A percentile compares a stretch with the other conserved stretches of the same genome.
Conservation (phyloP, 2,113 vertebrate species). For the Struthidea cinerea region DNA sequence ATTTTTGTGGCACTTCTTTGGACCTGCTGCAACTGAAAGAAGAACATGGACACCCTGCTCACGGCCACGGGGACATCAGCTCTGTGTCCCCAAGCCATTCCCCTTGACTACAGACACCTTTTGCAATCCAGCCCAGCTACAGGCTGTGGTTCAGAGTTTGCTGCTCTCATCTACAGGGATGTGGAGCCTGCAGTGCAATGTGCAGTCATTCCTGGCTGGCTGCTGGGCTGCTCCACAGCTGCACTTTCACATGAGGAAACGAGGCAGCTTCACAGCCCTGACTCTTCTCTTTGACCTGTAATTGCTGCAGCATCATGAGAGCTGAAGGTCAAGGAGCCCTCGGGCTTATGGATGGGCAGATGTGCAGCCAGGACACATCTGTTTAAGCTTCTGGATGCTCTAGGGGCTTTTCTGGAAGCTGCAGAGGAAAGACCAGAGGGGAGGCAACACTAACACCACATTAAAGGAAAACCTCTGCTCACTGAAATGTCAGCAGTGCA, state of each 20-base stretch:
- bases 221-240: neutral
- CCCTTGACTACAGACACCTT: neutral
- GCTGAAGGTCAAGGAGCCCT: neutral
- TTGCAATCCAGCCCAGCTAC: neutral
- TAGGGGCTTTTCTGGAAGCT: neutral
- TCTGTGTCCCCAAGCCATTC: neutral
- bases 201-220: neutral
- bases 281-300: neutral
- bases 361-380: neutral
- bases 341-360: neutral
- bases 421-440: neutral
- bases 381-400: neutral
- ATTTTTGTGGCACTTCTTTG: neutral
- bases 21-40: neutral
- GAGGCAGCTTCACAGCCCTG: neutral
- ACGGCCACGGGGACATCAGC: neutral
- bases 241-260: rapidly evolving
- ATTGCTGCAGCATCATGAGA: rapidly evolving
- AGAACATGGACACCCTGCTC: neutral
- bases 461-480: neutral
- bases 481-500: neutral
- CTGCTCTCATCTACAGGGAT: neutral
- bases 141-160: neutral
- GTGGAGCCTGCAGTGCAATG: neutral
- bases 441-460: neutral